Base-by-base conservation (phyloP, 2,797 vertebrate species). In the Pipistrellus pygmaeus region DNA sequence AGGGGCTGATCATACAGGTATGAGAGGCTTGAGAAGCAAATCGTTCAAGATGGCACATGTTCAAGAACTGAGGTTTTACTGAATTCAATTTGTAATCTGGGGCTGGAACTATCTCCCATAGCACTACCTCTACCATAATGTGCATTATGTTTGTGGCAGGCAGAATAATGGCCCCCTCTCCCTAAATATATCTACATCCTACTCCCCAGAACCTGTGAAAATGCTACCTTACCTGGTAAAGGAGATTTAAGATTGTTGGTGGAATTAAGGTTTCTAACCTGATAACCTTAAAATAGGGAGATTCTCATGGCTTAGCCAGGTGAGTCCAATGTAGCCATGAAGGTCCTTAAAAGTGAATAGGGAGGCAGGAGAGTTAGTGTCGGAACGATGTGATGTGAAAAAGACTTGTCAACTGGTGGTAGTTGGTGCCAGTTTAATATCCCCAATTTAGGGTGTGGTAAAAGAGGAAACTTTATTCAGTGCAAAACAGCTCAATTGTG, bases 221-320 rank as follows among this genome's bases (percentile, higher is more conserved):
- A 77, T 38, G 17, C 46, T 35, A 46, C 1, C 9, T 35, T 68
- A 57, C 4, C 21, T 64, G 48, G 44, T 64, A 77, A 93, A 44
- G 60, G 57, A 53, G 44, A 93, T 38, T 87, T 80, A 85, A 87
- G 66, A 93, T 38, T 23, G 64, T 17, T 27, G 48, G 69, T 76
- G 60, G 27, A 78, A 89, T 95, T 62, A 66, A 21, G 15, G 35
- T 44, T 85, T 53, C n/a, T 76, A 6, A 90, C 68, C 60, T 41
- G 12, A n/a, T 75, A 44, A 80, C 55, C 15, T 86, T 53, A 80
- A 69, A 88, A n/a, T 9, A 73, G 23, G 25, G 55, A 41, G 46
- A 41, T 18, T 55, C 62, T 64, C 11, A 14, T 55, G 75, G 75
- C 35, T 83, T 69, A 62, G 44, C 55, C 55, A 25, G 30, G 12